Percentiles rank a stretch among this genome's conserved stretches.
phyloP scores from a whole-genome alignment of 2,113 vertebrate species.

The Gallinago undulata region DNA sequence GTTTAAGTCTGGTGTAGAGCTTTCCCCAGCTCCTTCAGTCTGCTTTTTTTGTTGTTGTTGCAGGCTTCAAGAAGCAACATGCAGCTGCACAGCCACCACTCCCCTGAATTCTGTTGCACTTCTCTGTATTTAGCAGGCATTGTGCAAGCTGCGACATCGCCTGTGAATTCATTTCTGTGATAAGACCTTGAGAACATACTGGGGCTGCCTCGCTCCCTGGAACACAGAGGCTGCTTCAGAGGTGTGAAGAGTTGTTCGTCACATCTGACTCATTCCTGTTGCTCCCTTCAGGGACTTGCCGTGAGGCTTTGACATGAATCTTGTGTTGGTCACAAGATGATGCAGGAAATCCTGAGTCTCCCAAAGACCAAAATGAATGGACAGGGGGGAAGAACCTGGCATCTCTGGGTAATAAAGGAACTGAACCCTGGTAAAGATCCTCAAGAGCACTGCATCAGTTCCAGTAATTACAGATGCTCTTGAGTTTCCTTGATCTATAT shows the following conservation, averaged over 20 bases:
- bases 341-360: not conserved
- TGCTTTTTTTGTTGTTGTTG: not conserved
- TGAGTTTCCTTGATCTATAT: not conserved
- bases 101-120: not conserved
- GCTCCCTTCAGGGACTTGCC: conserved; percentile 4
- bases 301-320: not conserved
- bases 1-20: not conserved
- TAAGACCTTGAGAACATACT: not conserved
- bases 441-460: not conserved
- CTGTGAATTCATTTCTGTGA: not conserved
- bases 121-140: not conserved
- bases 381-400: not conserved
- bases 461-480: not conserved
- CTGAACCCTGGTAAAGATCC: not conserved
- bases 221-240: not conserved
- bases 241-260: not conserved
- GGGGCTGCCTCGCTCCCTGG: not conserved
- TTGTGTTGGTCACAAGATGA: not conserved
- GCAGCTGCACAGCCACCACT: not conserved
- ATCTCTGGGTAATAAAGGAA: not conserved
- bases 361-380: not conserved
- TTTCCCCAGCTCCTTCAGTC: not conserved
- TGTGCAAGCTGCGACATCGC: not conserved
- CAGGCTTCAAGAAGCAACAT: conserved; percentile 18
- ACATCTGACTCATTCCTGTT: not conserved